Evolutionary conservation across 2,888 invertebrate species (phyloP), one percentile per base, ranked within the genome.

Genomic region (Sinhomidia bicolor): DNA sequence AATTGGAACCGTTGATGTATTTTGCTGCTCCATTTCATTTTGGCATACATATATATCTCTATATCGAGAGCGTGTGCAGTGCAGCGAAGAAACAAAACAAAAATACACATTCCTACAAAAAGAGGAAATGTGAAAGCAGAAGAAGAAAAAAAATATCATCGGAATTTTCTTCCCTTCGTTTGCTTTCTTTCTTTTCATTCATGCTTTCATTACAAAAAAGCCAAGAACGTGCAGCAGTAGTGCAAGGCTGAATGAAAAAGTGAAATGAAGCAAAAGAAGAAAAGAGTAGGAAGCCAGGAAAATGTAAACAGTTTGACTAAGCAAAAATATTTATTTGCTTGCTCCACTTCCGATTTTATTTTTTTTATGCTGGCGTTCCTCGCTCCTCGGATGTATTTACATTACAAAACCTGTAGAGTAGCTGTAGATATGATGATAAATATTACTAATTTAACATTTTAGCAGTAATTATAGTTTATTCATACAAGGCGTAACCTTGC

Each of bases 91-190:
- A 7, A 36, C 36, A 3, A 36, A 36, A 36, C 7, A 36, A 36
- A 36, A 36, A 36, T 36, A 36, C 3, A 36, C 47, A 47, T 14
- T 14, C 47, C 36, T n/a, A n/a, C n/a, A 26, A 41, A 41, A 68
- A 36, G 4, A 29, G 65, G 65, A 65, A 65, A 10, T 10, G 41
- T 68, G 68, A 41, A 68, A 41, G 68, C 68, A 68, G 20, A 20
- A 29, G n/a, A 65, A 65, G n/a, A n/a, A n/a, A n/a, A n/a, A n/a
- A n/a, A n/a, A n/a, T n/a, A n/a, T n/a, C n/a, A n/a, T n/a, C n/a
- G n/a, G n/a, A n/a, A n/a, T n/a, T n/a, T n/a, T n/a, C n/a, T n/a
- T n/a, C n/a, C n/a, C 65, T n/a, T 7, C 20, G 4, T 65, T n/a
- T 65, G 29, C 14, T 60, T 10, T 26, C 1, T 12, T 26, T 57